Evolutionary conservation across 2,113 vertebrate genomes (phyloP).

Genomic region (Monopterus albus): DNA sequence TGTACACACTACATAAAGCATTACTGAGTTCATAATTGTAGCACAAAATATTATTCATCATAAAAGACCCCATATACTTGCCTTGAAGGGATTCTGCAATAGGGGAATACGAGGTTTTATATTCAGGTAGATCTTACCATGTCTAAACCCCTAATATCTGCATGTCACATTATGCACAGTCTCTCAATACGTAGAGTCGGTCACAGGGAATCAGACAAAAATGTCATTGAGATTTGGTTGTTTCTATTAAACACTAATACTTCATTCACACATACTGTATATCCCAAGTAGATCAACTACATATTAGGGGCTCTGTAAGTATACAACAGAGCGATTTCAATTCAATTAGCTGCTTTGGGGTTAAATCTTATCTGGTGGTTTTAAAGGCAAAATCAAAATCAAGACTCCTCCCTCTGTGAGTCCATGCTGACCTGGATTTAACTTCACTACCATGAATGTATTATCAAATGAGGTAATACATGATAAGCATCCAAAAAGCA

Average conservation of each 20-base stretch:
- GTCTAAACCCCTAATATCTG: neutral
- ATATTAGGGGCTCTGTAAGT: neutral
- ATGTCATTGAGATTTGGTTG: neutral
- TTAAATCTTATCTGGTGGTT: neutral
- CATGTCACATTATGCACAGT: too few relatives aligned
- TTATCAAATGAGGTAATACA: slow-evolving; percentile 72
- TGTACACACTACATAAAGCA: neutral
- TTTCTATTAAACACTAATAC: neutral
- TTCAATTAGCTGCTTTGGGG: neutral
- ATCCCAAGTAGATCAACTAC: neutral
- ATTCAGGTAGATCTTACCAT: neutral
- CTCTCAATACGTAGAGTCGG: too few relatives aligned
- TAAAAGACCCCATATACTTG: neutral
- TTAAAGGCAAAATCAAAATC: slow-evolving; percentile 20
- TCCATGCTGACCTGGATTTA: slow-evolving; percentile 53
- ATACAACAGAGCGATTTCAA: neutral
- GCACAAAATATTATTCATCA: too few relatives aligned
- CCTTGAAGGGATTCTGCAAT: neutral
- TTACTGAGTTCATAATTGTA: neutral
- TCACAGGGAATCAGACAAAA: neutral
- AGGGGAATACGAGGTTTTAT: neutral
- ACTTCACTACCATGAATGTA: slow-evolving; percentile 37
- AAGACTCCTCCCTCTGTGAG: slow-evolving; percentile 15
- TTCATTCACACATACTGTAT: neutral
- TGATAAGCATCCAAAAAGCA: slow-evolving; percentile 54